Evolutionary conservation across 2,113 vertebrate species (phyloP).

Genomic region (Redunca redunca): DNA sequence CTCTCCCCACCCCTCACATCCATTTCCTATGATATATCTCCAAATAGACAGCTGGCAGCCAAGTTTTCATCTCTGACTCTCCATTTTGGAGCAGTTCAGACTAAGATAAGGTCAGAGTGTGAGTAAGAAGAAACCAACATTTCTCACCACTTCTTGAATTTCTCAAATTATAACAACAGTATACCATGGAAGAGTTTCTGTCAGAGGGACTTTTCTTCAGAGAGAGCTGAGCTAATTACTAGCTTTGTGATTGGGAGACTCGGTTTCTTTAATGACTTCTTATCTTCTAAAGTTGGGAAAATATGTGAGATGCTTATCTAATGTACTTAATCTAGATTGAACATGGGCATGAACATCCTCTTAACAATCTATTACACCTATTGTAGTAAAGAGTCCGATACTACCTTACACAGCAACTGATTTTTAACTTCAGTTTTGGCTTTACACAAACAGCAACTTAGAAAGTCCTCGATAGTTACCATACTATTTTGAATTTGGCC

Average conservation of each 20-base stretch:
- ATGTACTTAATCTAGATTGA: not conserved
- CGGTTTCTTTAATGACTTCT: not conserved
- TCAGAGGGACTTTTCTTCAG: not conserved
- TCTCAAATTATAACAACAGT: not conserved
- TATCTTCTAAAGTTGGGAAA: not conserved
- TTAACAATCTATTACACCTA: not conserved
- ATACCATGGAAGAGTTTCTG: not conserved
- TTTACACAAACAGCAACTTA: not conserved
- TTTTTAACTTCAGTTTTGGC: not conserved
- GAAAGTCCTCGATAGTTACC: not conserved
- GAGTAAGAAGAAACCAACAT: not conserved
- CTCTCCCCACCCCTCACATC: fast-evolving
- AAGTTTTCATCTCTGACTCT: not conserved
- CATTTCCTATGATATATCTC: not conserved
- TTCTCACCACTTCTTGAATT: not conserved
- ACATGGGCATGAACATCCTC: not conserved
- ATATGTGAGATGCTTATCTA: not conserved
- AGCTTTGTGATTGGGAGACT: not conserved
- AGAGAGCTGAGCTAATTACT: not conserved
- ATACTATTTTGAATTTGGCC: not conserved
- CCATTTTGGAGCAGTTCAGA: not conserved
- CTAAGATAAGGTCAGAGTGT: not conserved
- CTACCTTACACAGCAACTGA: not conserved
- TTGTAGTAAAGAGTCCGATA: not conserved
- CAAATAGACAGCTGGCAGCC: not conserved